Conservation (phyloP, 2,797 vertebrate species). For the Clarias platycephalus region DNA sequence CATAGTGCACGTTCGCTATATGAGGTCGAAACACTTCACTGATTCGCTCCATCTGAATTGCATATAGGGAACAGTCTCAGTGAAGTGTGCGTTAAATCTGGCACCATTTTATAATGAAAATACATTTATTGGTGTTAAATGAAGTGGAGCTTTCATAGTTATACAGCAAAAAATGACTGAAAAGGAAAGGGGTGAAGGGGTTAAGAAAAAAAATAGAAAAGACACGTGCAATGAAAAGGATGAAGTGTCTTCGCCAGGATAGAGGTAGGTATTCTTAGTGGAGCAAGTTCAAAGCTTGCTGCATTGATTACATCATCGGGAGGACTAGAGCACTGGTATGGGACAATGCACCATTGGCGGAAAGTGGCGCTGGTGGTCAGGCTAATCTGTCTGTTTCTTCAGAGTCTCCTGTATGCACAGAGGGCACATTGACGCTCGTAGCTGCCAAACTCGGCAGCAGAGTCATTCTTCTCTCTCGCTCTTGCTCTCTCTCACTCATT, state of each 20-base stretch:
- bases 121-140: constrained; percentile 22
- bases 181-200: not conserved
- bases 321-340: constrained; percentile 72
- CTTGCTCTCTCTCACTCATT: constrained; percentile 45
- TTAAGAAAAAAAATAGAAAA: not conserved
- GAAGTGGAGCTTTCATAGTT: constrained; percentile 2
- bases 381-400: constrained; percentile 52
- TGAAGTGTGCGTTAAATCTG: constrained; percentile 5
- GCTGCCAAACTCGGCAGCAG: constrained; percentile 50
- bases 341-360: constrained; percentile 77
- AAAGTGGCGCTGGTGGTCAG: constrained; percentile 40
- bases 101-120: constrained; percentile 24
- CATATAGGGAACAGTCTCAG: not conserved
- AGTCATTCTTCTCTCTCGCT: constrained; percentile 51
- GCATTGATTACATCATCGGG: constrained; percentile 84
- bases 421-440: constrained; percentile 54
- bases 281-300: constrained; percentile 81
- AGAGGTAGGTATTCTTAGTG: constrained; percentile 64
- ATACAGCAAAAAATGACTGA: not conserved
- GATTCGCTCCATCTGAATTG: constrained; percentile 25
- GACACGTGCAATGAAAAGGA: not conserved
- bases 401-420: constrained; percentile 53
- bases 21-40: constrained; percentile 22
- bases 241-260: not conserved
- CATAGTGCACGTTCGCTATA: constrained; percentile 20